Conservation (phyloP, 1,140 invertebrate genomes). For the Lucilia cuprina region DNA sequence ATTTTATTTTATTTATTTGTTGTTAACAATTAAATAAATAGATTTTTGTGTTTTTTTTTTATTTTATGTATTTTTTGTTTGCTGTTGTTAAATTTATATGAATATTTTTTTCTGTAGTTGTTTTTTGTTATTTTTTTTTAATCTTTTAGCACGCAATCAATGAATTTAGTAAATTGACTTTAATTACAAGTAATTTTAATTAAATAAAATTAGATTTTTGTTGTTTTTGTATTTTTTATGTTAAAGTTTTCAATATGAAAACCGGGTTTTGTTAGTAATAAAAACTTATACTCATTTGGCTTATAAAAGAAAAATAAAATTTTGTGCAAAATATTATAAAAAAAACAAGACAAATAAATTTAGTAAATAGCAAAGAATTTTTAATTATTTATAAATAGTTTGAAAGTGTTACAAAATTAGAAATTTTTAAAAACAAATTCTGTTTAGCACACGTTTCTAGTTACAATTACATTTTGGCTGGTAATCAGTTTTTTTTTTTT, state of each 20-base stretch:
- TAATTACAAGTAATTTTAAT: slow-evolving; percentile 3
- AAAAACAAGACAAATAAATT: neutral
- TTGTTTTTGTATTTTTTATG: neutral
- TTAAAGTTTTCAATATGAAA: slow-evolving; percentile 18
- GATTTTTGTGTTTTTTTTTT: neutral
- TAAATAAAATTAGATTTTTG: neutral
- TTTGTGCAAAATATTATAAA: neutral
- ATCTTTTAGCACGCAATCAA: slow-evolving; percentile 6
- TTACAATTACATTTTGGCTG: neutral
- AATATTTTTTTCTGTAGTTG: neutral
- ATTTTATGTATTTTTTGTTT: neutral
- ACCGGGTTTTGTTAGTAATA: neutral
- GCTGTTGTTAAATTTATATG: neutral
- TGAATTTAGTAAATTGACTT: slow-evolving; percentile 15
- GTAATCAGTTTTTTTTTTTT: no score
- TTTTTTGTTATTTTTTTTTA: neutral
- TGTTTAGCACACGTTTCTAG: neutral
- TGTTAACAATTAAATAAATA: slow-evolving; percentile 12
- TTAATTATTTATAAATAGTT: neutral
- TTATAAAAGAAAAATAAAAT: neutral
- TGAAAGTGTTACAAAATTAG: neutral
- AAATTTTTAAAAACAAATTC: neutral
- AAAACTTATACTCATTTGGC: slow-evolving; percentile 14
- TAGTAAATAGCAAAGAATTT: neutral
- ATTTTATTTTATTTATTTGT: neutral